phyloP scores from a whole-genome alignment of 2,888 invertebrate genomes.

The Lasiommata megera region DNA sequence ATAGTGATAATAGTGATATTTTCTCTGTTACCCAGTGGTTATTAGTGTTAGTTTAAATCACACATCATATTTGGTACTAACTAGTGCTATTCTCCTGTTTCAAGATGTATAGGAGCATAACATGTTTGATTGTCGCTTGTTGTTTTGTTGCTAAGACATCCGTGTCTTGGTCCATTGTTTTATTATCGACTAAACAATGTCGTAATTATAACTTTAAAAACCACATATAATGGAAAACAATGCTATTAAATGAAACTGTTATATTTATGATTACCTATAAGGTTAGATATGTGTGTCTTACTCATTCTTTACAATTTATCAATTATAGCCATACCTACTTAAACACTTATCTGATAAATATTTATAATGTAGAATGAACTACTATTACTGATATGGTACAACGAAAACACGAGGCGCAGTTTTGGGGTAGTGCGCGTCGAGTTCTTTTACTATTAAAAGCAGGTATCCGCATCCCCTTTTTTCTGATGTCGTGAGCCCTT shows the following conservation, averaged over 20 bases:
- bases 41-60: constrained; percentile 48
- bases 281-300: background rate
- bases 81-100: constrained; percentile 51
- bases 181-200: constrained; percentile 20
- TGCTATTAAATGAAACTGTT: background rate
- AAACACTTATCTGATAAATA: constrained; percentile 16
- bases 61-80: constrained; percentile 55
- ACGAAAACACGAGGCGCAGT: background rate
- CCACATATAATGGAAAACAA: constrained; percentile 23
- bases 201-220: background rate
- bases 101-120: constrained; percentile 63
- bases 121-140: constrained; percentile 73
- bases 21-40: constrained; percentile 38
- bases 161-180: constrained; percentile 48
- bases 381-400: background rate
- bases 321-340: background rate
- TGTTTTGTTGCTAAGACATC: constrained; percentile 75
- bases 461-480: constrained; percentile 73
- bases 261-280: background rate
- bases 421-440: constrained; percentile 16
- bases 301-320: background rate
- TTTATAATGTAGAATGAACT: background rate
- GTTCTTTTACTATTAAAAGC: constrained; percentile 40
- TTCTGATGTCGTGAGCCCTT: constrained; percentile 51
- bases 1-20: constrained; percentile 47